A percentile compares a stretch with the other conserved stretches of the same genome.
Evolutionary conservation across 2,113 vertebrate species (phyloP).

Genomic region (Ascaphus truei): DNA sequence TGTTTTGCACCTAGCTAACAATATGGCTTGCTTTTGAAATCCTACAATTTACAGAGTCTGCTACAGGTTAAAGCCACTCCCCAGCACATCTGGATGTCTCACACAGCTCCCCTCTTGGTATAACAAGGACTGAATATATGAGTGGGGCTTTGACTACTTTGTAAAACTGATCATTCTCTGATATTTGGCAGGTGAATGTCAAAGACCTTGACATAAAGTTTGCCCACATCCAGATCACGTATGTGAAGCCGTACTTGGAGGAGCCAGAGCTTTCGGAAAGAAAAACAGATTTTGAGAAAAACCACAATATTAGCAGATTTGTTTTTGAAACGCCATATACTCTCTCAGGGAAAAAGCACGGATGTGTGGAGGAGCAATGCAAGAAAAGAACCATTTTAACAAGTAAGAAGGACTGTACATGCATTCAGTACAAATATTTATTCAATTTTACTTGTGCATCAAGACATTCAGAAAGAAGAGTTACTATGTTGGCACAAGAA

Average conservation of each 20-base stretch:
- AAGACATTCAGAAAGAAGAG: no score
- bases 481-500: no score
- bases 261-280: constrained; percentile 88
- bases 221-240: constrained; percentile 92
- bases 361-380: constrained; percentile 91
- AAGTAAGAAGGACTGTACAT: constrained; percentile 62
- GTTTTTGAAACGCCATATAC: constrained; percentile 96
- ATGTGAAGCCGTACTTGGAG: constrained; percentile 90
- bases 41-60: no score
- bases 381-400: constrained; percentile 85
- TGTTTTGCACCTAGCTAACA: no score
- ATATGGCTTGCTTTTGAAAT: no score
- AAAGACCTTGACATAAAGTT: constrained; percentile 90
- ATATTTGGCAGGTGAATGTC: constrained; percentile 76
- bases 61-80: no score
- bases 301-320: constrained; percentile 88
- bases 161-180: no score
- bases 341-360: constrained; percentile 91
- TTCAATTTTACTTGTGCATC: no score
- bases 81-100: no score
- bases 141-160: no score
- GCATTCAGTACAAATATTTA: neutral
- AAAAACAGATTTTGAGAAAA: constrained; percentile 89
- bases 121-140: no score
- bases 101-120: no score